Evolutionary conservation across 1,140 invertebrate genomes (phyloP).

Genomic region (Stegodyphus mimosarum): DNA sequence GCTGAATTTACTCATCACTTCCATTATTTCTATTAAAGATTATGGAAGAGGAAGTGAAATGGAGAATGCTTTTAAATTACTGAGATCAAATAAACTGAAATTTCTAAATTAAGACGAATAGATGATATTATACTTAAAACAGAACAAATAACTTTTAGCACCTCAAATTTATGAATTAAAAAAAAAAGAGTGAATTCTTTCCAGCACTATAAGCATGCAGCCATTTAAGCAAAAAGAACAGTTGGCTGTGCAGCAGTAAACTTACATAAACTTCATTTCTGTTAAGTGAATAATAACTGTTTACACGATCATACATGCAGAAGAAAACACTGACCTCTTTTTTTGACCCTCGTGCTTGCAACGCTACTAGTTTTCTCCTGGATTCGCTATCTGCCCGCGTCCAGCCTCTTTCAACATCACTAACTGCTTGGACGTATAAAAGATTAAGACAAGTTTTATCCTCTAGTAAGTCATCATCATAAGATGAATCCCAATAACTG

Average conservation of each 20-base stretch:
- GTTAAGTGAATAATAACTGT: no score
- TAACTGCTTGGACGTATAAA: conserved; percentile 86
- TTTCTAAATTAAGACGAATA: no score
- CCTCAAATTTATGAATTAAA: not conserved
- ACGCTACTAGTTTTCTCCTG: conserved; percentile 75
- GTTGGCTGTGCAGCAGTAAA: no score
- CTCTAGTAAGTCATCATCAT: conserved; percentile 83
- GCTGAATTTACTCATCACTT: no score
- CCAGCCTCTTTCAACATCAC: conserved; percentile 89
- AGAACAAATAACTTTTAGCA: conserved; percentile 12
- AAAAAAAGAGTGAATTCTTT: no score
- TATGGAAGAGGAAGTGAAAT: no score
- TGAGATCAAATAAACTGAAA: no score
- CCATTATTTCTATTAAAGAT: no score
- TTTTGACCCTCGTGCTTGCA: conserved; percentile 82
- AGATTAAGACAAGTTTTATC: conserved; percentile 86
- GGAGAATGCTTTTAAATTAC: no score
- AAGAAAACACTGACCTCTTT: conserved; percentile 75
- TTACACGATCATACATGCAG: not conserved
- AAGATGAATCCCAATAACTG: conserved; percentile 89
- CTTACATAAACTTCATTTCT: no score
- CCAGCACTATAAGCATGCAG: no score
- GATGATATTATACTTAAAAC: not conserved
- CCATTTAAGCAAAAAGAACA: no score
- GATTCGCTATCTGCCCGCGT: conserved; percentile 79